Evolutionary conservation across 1,140 invertebrate species (phyloP).

Genomic region (Nasonia longicornis): DNA sequence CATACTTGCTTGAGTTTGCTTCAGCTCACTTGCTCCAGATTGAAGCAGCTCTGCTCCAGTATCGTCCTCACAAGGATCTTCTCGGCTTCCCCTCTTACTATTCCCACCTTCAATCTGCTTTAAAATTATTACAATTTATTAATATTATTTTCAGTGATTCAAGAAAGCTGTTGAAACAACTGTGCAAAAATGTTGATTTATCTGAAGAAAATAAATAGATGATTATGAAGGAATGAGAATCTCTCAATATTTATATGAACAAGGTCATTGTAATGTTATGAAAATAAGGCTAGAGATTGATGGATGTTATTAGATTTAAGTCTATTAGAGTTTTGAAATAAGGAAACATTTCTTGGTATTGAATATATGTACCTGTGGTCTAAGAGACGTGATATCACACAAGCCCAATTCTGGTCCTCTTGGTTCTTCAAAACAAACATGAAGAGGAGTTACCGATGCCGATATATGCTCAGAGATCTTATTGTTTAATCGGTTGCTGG

Average conservation of each 20-base stretch:
- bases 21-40: slow-evolving; percentile 58
- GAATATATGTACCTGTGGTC: slow-evolving; percentile 57
- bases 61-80: slow-evolving; percentile 55
- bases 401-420: slow-evolving; percentile 69
- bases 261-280: not conserved
- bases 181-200: not conserved
- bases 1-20: slow-evolving; percentile 70
- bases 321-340: not conserved
- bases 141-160: not conserved
- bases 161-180: not conserved
- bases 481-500: slow-evolving; percentile 66
- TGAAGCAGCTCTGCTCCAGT: slow-evolving; percentile 55
- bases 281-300: no score
- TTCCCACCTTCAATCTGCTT: slow-evolving; percentile 59
- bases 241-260: not conserved
- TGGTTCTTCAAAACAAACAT: slow-evolving; percentile 72
- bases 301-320: not conserved
- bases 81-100: slow-evolving; percentile 55
- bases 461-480: slow-evolving; percentile 69
- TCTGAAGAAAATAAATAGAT: not conserved
- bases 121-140: slow-evolving; percentile 8
- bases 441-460: slow-evolving; percentile 69
- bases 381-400: slow-evolving; percentile 64
- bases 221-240: no score
- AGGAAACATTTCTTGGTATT: not conserved